phyloP scores from a whole-genome alignment of 2,113 vertebrate genomes.

The Zeus faber region DNA sequence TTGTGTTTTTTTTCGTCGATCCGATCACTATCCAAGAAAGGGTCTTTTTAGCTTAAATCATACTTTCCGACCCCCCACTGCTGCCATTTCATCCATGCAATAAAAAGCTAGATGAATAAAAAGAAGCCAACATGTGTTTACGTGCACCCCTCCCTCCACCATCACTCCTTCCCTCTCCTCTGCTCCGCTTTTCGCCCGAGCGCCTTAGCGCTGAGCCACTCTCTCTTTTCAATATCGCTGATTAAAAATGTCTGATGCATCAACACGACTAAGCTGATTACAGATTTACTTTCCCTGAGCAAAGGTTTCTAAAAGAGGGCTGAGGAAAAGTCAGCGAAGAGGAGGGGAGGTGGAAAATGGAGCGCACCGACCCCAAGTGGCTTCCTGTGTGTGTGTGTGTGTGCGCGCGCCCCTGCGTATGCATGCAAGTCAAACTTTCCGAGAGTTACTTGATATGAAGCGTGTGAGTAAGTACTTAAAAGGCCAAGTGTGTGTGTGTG shows the following conservation, averaged over 20 bases:
- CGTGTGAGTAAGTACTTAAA: background rate
- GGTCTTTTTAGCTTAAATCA: slow-evolving; percentile 18
- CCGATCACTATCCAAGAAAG: background rate
- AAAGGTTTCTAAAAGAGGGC: slow-evolving; percentile 60
- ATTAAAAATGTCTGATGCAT: slow-evolving; percentile 76
- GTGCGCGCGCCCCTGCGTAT: slow-evolving; percentile 13
- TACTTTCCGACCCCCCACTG: slow-evolving; percentile 5
- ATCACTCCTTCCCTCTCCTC: slow-evolving; percentile 13
- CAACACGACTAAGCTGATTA: slow-evolving; percentile 76
- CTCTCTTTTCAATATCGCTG: slow-evolving; percentile 68
- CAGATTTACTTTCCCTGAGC: slow-evolving; percentile 69
- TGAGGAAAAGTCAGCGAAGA: slow-evolving; percentile 31
- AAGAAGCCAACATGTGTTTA: background rate
- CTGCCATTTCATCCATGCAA: slow-evolving; percentile 20
- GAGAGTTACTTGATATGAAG: background rate
- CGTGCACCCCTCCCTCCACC: slow-evolving; percentile 19
- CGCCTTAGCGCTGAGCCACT: slow-evolving; percentile 65
- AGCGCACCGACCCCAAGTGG: slow-evolving; percentile 30
- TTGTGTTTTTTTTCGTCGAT: background rate
- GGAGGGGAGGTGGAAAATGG: slow-evolving; percentile 45
- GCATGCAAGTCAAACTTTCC: background rate
- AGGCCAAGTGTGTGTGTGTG: background rate
- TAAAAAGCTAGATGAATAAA: slow-evolving; percentile 1
- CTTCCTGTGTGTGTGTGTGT: slow-evolving; percentile 14
- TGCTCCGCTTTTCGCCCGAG: slow-evolving; percentile 53